Conservation (phyloP, 2,113 vertebrate genomes). For the Chelonoidis abingdonii region DNA sequence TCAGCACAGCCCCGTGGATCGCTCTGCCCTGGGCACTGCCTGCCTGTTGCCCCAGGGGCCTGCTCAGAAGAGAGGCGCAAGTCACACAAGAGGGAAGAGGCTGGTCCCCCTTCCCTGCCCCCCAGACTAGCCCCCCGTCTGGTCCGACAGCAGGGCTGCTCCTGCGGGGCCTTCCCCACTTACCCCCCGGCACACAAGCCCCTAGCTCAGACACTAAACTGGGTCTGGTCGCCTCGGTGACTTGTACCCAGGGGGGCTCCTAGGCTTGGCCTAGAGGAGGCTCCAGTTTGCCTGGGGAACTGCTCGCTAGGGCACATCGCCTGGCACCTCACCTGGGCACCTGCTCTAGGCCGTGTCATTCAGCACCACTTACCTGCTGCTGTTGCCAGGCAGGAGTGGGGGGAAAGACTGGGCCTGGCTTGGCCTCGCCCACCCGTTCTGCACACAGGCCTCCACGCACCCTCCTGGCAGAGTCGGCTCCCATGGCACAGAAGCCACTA, state of each 20-base stretch:
- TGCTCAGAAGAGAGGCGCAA: neutral
- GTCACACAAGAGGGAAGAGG: neutral
- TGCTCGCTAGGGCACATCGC: too few species aligned
- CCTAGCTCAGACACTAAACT: neutral
- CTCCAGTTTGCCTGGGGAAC: too few species aligned
- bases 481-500: neutral
- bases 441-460: neutral
- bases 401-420: neutral
- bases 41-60: neutral
- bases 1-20: rapidly evolving
- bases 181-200: too few species aligned
- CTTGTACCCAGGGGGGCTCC: neutral
- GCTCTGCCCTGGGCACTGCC: neutral
- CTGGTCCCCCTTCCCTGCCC: neutral
- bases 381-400: neutral
- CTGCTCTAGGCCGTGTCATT: too few species aligned
- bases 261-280: too few species aligned
- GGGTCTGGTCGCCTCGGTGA: neutral
- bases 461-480: too few species aligned
- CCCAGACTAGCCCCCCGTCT: neutral
- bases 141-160: too few species aligned
- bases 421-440: too few species aligned
- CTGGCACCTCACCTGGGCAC: too few species aligned
- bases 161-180: too few species aligned
- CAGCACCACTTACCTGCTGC: neutral